A percentile compares a stretch with the other conserved stretches of the same genome.
These are phyloP conservation scores for Megaleporinus macrocephalus DNA, from an alignment of 2,113 vertebrate species.

Conservation along the genomic window DNA sequence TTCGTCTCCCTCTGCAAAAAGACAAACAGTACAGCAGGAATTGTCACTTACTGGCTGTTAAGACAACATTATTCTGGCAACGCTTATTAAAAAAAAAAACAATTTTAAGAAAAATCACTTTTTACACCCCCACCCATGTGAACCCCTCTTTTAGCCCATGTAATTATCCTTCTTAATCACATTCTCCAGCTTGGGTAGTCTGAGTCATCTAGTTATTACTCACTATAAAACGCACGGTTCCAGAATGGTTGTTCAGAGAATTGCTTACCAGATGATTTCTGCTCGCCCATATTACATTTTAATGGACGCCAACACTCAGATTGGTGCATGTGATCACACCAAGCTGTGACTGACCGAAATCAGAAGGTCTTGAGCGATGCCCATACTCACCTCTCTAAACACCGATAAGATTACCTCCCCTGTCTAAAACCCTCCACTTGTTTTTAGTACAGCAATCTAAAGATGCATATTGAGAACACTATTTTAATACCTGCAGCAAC, in stretches of 20 bases:
- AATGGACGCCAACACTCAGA: neutral
- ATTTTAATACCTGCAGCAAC: no score
- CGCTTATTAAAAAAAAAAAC: neutral
- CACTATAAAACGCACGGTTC: neutral
- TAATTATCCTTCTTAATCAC: neutral
- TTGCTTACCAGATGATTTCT: neutral
- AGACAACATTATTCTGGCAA: neutral
- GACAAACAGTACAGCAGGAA: constrained; percentile 51
- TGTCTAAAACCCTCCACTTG: no score
- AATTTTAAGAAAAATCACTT: neutral
- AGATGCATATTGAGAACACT: no score
- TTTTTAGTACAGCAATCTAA: no score
- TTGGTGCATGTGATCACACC: no score
- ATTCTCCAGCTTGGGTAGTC: no score
- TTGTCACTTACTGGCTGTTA: constrained; percentile 47
- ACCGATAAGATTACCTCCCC: no score
- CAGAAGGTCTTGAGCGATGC: neutral
- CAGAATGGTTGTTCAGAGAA: neutral
- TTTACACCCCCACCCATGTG: neutral
- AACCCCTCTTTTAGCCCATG: neutral
- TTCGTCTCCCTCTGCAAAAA: constrained; percentile 91
- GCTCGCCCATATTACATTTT: neutral
- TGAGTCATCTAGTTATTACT: neutral
- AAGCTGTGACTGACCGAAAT: neutral
- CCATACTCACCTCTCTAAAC: neutral